Conservation (phyloP, 2,888 invertebrate genomes). For the Mesorhabditis spiculigera region DNA sequence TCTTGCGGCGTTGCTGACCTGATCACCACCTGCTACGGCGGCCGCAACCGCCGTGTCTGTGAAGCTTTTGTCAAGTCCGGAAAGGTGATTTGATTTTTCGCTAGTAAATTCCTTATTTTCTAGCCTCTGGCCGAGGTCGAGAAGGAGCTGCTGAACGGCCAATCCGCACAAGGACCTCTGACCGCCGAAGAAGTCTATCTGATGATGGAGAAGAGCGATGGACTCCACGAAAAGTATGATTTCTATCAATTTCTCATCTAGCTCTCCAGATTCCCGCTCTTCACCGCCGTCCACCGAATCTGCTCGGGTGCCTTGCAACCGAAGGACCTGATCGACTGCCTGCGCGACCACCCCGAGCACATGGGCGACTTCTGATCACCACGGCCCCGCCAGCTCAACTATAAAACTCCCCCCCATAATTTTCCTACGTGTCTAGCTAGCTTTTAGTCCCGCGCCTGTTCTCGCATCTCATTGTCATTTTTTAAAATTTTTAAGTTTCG, state of each 20-base stretch:
- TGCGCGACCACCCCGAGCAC: slow-evolving; percentile 45
- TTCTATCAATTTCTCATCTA: slow-evolving; percentile 14
- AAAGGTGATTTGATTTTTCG: slow-evolving; percentile 66
- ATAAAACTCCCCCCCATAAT: too few species aligned
- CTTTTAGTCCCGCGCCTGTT: too few species aligned
- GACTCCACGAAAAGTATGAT: slow-evolving; percentile 67
- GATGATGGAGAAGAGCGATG: slow-evolving; percentile 76
- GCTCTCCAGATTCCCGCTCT: slow-evolving; percentile 81
- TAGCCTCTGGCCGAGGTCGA: slow-evolving; percentile 80
- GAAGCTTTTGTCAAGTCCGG: slow-evolving; percentile 90
- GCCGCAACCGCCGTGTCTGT: slow-evolving; percentile 88
- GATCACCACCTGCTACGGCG: slow-evolving; percentile 96
- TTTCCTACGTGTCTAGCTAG: too few species aligned
- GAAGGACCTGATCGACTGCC: slow-evolving; percentile 36
- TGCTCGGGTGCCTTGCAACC: slow-evolving; percentile 69
- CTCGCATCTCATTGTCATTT: too few species aligned
- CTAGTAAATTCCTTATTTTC: slow-evolving; percentile 14
- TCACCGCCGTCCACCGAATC: slow-evolving; percentile 89
- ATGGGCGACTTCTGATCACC: slow-evolving; percentile 11
- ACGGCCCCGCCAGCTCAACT: too few species aligned
- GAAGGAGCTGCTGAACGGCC: slow-evolving; percentile 91
- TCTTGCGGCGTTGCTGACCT: slow-evolving; percentile 97
- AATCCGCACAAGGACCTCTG: slow-evolving; percentile 93
- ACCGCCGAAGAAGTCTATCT: slow-evolving; percentile 94
- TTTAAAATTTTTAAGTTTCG: too few species aligned